phyloP scores from a whole-genome alignment of 2,113 vertebrate genomes.

The Spea multiplicata region DNA sequence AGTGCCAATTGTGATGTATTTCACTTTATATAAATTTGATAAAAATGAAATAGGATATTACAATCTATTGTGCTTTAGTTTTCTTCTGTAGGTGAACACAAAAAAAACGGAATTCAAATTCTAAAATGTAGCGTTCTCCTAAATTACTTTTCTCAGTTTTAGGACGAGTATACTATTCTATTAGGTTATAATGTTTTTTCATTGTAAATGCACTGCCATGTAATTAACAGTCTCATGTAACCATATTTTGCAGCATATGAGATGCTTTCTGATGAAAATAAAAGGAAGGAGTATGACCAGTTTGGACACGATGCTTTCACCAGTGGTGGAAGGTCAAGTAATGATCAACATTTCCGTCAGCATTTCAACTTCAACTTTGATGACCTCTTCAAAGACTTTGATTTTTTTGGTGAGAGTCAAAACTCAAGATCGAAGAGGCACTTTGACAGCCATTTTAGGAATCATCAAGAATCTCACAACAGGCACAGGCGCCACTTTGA shows the following conservation, averaged over 20 bases:
- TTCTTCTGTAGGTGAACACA: no score
- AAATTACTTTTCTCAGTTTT: no score
- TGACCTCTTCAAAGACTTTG: conserved; percentile 89
- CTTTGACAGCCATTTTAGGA: conserved; percentile 86
- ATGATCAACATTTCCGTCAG: conserved; percentile 72
- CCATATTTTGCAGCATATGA: conserved; percentile 79
- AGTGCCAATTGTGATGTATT: no score
- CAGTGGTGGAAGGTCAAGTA: conserved; percentile 59
- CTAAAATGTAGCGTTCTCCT: no score
- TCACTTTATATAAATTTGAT: no score
- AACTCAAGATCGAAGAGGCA: conserved; percentile 80
- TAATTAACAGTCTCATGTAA: no score
- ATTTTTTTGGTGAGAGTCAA: conserved; percentile 76
- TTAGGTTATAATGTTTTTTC: no score
- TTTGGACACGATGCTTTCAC: conserved; percentile 69
- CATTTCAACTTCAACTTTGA: conserved; percentile 91
- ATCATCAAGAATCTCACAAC: conserved; percentile 71
- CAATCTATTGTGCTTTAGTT: no score
- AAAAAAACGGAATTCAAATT: no score
- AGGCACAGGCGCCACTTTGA: conserved; percentile 77
- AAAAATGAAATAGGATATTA: no score
- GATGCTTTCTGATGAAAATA: conserved; percentile 85
- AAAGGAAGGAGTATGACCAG: conserved; percentile 84
- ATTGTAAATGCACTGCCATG: no score
- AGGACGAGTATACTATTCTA: no score